A percentile compares a stretch with the other conserved stretches of the same genome.
phyloP scores from a whole-genome alignment of 2,113 vertebrate species.

The Coptodon rendalli region DNA sequence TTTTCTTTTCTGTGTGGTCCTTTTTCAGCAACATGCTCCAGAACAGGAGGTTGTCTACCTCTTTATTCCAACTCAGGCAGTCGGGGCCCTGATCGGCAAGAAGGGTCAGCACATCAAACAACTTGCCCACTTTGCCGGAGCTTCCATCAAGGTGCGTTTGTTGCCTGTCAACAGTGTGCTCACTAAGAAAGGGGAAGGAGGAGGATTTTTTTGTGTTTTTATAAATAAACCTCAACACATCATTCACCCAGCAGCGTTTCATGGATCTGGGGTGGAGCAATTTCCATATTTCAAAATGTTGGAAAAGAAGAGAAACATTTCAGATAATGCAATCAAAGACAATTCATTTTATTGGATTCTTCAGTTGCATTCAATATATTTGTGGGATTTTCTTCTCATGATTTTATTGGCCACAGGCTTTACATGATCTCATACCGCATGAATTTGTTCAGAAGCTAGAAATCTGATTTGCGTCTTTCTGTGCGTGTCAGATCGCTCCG shows the following conservation, averaged over 20 bases:
- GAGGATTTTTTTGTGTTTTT: background rate
- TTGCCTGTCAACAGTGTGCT: background rate
- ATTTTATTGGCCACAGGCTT: background rate
- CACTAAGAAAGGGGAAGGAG: background rate
- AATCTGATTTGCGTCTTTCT: background rate
- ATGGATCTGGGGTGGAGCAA: background rate
- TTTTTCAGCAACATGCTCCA: slow-evolving; percentile 65
- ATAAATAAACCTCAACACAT: background rate
- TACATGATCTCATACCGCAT: background rate
- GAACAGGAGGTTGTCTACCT: slow-evolving; percentile 93
- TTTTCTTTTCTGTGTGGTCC: background rate
- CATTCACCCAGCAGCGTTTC: background rate
- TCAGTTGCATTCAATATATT: background rate
- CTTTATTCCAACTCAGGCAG: slow-evolving; percentile 93
- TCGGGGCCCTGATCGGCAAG: slow-evolving; percentile 94
- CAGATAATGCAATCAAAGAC: background rate
- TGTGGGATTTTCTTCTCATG: background rate
- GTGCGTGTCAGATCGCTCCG: slow-evolving; percentile 80
- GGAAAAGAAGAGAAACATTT: background rate
- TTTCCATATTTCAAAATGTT: slow-evolving; percentile 3
- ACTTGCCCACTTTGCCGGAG: slow-evolving; percentile 88
- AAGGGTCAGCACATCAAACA: slow-evolving; percentile 97
- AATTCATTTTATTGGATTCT: background rate
- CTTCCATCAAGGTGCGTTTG: slow-evolving; percentile 89
- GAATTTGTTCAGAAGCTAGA: background rate